A percentile compares a stretch with the other conserved stretches of the same genome.
These are phyloP conservation scores for Anodontia alba DNA, from an alignment of 2,888 invertebrate genomes.

Conservation along the genomic window DNA sequence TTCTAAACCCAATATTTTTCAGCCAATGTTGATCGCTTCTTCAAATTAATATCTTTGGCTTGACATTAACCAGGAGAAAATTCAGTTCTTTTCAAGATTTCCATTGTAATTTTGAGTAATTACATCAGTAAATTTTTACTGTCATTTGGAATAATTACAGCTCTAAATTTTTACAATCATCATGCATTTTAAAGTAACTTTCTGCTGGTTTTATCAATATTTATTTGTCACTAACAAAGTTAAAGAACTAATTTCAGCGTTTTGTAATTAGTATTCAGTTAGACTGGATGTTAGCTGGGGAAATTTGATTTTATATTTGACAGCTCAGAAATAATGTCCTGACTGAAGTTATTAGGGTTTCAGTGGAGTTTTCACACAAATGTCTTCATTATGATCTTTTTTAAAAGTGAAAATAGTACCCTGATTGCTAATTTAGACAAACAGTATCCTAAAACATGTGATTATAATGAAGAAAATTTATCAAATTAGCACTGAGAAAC, in stretches of 20 bases:
- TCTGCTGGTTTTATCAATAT: slow-evolving; percentile 15
- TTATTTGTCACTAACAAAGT: slow-evolving; percentile 14
- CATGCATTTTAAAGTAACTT: slow-evolving; percentile 19
- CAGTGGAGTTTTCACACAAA: slow-evolving; percentile 62
- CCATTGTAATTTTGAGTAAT: slow-evolving; percentile 17
- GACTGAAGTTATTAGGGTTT: slow-evolving; percentile 47
- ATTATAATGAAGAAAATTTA: slow-evolving; percentile 17
- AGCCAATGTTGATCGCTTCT: too few relatives aligned
- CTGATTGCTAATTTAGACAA: slow-evolving; percentile 13
- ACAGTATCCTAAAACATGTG: slow-evolving; percentile 1
- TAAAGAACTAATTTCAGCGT: slow-evolving; percentile 20
- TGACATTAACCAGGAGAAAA: neutral
- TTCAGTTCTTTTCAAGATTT: neutral
- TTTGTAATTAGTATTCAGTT: slow-evolving; percentile 57
- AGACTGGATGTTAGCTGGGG: slow-evolving; percentile 47
- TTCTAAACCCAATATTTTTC: too few relatives aligned
- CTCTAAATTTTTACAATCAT: slow-evolving; percentile 8
- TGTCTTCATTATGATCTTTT: slow-evolving; percentile 23
- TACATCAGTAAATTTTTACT: slow-evolving; percentile 11
- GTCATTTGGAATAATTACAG: slow-evolving; percentile 16
- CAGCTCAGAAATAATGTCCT: slow-evolving; percentile 35
- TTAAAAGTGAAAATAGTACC: neutral
- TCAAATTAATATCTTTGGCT: neutral
- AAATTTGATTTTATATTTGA: slow-evolving; percentile 64
- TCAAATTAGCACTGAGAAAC: slow-evolving; percentile 2